Conservation (phyloP, 2,113 vertebrate species). For the Trichomycterus rosablanca region DNA sequence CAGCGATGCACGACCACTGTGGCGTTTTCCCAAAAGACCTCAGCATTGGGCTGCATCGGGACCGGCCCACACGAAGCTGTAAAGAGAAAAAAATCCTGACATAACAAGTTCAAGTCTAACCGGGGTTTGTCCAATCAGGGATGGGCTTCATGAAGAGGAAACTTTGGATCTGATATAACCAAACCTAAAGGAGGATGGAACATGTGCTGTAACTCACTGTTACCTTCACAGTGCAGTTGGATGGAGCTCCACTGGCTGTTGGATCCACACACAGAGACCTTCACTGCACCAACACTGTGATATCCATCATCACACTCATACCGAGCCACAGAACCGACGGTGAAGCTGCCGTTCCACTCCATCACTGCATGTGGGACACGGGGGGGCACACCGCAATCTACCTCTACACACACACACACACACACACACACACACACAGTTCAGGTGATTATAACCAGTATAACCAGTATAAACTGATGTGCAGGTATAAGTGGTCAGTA, state of each 20-base stretch:
- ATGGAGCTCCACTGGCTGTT: constrained; percentile 63
- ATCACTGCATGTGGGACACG: constrained; percentile 46
- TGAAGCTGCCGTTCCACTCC: constrained; percentile 52
- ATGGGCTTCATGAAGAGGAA: too few species aligned
- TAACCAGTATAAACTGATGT: not conserved
- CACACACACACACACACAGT: not conserved
- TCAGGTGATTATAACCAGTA: not conserved
- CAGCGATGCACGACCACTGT: constrained; percentile 63
- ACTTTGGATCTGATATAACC: too few species aligned
- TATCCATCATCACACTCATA: constrained; percentile 61
- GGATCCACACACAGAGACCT: constrained; percentile 60
- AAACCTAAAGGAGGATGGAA: too few species aligned
- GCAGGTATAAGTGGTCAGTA: too few species aligned
- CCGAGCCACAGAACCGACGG: constrained; percentile 53
- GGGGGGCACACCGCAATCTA: constrained; percentile 54
- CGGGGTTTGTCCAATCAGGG: too few species aligned
- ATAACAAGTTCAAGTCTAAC: too few species aligned
- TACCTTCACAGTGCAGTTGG: constrained; percentile 67
- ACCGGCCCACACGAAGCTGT: constrained; percentile 56
- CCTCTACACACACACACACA: constrained; percentile 47
- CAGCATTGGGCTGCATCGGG: constrained; percentile 52
- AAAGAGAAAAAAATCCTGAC: not conserved
- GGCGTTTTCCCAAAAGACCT: constrained; percentile 59
- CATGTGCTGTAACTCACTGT: too few species aligned
- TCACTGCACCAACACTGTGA: constrained; percentile 37